Base-by-base conservation (phyloP, 2,113 vertebrate species). In the Pardalotus punctatus region DNA sequence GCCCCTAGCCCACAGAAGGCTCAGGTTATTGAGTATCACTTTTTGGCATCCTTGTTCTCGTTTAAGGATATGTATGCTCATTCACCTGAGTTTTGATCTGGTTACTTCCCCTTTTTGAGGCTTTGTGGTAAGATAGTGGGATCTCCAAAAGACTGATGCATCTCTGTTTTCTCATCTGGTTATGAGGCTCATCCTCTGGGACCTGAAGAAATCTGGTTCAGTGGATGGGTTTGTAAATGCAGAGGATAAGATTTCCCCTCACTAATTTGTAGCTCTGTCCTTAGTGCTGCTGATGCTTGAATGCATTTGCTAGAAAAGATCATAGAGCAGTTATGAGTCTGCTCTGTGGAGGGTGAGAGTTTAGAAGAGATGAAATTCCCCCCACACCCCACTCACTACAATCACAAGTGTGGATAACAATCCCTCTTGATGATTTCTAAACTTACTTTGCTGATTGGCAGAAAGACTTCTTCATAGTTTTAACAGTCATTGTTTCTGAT, bases 1-100 rank as follows among this genome's bases (percentile, higher is more conserved):
- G 11, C 29, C 53, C 5, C 6, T 45, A 14, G 25, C 20, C 36
- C 77, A 31, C 1, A 0, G 0, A 73, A 66, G 19, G 4, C 31
- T 84, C 35, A 58, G 10, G 20, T 58, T 74, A 48, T 11, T 76
- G 14, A 60, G 6, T 65, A 9, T 31, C 40, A 29, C 5, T 27
- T 86, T 42, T 47, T 73, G 14, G 7, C 25, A 14, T 76, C 31
- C 3, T 76, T 10, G 0, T 79, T 86, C 36, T 66, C 8, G 6
- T 51, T 51, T 40, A 64, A 27, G 5, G 18, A 45, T 72, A 2
- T 45, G 15, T 42, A 14, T 45, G 22, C 29, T 73, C 20, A 14
- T 50, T 94, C 35, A 20, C 20, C 17, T 53, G 20, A 14, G 12
- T 81, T 93, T 81, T 81, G 13, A 38, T 77, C 1, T 1, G 58